Conservation (phyloP, 2,113 vertebrate genomes). For the Jacana jacana region DNA sequence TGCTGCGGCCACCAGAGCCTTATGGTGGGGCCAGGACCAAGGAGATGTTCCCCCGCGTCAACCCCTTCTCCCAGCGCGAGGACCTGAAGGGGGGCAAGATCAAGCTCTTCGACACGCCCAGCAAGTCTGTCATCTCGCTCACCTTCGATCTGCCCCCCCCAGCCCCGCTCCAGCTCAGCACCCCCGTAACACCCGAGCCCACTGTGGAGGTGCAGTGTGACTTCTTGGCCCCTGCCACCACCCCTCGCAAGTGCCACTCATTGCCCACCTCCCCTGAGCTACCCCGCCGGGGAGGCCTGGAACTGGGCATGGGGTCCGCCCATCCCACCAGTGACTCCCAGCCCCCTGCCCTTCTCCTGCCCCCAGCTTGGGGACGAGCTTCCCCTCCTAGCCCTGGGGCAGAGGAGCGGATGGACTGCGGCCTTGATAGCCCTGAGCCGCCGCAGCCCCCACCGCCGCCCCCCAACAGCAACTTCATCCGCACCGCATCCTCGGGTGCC, state of each 20-base stretch:
- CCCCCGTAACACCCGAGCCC: conserved; percentile 61
- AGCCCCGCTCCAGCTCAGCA: conserved; percentile 58
- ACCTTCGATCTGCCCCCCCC: conserved; percentile 82
- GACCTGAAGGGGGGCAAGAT: conserved; percentile 88
- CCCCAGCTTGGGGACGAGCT: neutral
- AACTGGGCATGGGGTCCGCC: neutral
- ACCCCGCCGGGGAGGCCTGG: conserved; percentile 52
- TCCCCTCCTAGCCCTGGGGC: neutral
- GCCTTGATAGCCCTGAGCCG: conserved; percentile 73
- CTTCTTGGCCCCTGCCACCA: conserved; percentile 2
- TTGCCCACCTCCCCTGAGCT: conserved; percentile 86
- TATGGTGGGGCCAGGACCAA: neutral
- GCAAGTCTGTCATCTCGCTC: conserved; percentile 84
- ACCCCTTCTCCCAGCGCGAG: conserved; percentile 88
- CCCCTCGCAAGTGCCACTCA: conserved; percentile 79
- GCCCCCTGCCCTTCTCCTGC: neutral
- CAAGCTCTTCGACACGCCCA: conserved; percentile 89
- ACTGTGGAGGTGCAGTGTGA: conserved; percentile 29
- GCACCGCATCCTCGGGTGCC: conserved; percentile 55
- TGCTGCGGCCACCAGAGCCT: neutral
- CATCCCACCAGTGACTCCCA: neutral
- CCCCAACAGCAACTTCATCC: conserved; percentile 66
- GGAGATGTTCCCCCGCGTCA: conserved; percentile 80
- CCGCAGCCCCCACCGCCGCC: neutral
- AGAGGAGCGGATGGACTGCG: conserved; percentile 83